A percentile compares a stretch with the other conserved stretches of the same genome.
phyloP scores from a whole-genome alignment of 2,797 vertebrate species.

The Sternotherus odoratus region DNA sequence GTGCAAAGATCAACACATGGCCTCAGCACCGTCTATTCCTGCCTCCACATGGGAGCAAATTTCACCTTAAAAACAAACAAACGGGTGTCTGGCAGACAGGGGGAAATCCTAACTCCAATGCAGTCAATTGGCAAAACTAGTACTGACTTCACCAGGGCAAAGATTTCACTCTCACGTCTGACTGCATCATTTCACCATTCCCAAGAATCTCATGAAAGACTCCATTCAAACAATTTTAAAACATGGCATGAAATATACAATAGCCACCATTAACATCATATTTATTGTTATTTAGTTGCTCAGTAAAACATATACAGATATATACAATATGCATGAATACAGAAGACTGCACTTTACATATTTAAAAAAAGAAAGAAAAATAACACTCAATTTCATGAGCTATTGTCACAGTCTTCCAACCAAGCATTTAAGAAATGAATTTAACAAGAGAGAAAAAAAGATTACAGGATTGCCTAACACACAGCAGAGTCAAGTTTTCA shows the following conservation, averaged over 20 bases:
- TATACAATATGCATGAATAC: conserved; percentile 99
- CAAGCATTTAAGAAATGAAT: conserved; percentile 95
- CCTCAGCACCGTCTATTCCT: neutral
- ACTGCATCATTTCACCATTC: rapidly evolving
- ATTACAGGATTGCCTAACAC: conserved; percentile 98
- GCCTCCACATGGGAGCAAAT: neutral
- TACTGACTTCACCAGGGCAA: rapidly evolving
- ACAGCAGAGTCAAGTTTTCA: conserved; percentile 92
- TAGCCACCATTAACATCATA: conserved; percentile 96
- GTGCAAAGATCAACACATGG: neutral
- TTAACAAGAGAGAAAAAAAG: conserved; percentile 88
- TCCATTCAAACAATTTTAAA: neutral
- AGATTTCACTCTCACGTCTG: neutral
- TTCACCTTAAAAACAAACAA: neutral
- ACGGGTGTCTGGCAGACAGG: rapidly evolving
- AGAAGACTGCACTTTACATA: conserved; percentile 99
- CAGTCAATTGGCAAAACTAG: rapidly evolving
- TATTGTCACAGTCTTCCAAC: conserved; percentile 96
- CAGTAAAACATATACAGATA: conserved; percentile 99
- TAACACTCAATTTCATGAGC: conserved; percentile 93
- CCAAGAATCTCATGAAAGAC: neutral
- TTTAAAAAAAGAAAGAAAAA: conserved; percentile 88
- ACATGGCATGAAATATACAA: conserved; percentile 48
- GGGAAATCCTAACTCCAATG: neutral
- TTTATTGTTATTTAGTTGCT: conserved; percentile 99